Conservation (phyloP, 2,888 invertebrate genomes). For the Mycalesis mineus region DNA sequence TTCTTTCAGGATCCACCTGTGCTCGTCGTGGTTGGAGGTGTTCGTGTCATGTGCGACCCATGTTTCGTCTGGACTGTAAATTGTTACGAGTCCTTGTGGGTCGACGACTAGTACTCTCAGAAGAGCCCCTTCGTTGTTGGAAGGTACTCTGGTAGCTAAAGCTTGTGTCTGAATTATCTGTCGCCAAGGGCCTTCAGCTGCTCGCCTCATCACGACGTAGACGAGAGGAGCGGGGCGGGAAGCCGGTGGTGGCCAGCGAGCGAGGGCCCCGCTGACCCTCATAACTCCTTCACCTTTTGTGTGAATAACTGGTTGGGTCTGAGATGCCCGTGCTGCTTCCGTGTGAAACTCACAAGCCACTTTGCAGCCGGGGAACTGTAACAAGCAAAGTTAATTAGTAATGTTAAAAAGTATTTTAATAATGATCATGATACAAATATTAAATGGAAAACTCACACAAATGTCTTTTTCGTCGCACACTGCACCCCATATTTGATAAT, state of each 20-base stretch:
- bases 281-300: slow-evolving; percentile 84
- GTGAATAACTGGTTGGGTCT: slow-evolving; percentile 83
- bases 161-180: slow-evolving; percentile 83
- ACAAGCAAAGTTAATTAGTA: slow-evolving; percentile 35
- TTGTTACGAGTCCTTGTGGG: slow-evolving; percentile 83
- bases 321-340: slow-evolving; percentile 79
- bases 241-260: slow-evolving; percentile 82
- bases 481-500: slow-evolving; percentile 84
- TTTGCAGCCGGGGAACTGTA: slow-evolving; percentile 84
- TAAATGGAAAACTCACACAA: slow-evolving; percentile 80
- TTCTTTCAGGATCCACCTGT: slow-evolving; percentile 81
- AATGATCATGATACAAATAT: neutral
- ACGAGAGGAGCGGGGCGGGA: slow-evolving; percentile 80
- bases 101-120: slow-evolving; percentile 84
- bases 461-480: slow-evolving; percentile 84
- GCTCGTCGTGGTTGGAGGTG: slow-evolving; percentile 66
- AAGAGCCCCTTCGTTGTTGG: slow-evolving; percentile 81
- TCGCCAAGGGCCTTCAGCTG: slow-evolving; percentile 80
- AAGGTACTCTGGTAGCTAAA: slow-evolving; percentile 80
- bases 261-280: slow-evolving; percentile 79
- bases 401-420: too few relatives aligned
- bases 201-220: slow-evolving; percentile 84
- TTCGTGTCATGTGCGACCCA: slow-evolving; percentile 78
- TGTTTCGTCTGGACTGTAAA: slow-evolving; percentile 82
- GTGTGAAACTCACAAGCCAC: slow-evolving; percentile 84